Percentiles rank a stretch among this genome's conserved stretches.
phyloP scores from a whole-genome alignment of 2,888 invertebrate species.

The Archips xylosteana region DNA sequence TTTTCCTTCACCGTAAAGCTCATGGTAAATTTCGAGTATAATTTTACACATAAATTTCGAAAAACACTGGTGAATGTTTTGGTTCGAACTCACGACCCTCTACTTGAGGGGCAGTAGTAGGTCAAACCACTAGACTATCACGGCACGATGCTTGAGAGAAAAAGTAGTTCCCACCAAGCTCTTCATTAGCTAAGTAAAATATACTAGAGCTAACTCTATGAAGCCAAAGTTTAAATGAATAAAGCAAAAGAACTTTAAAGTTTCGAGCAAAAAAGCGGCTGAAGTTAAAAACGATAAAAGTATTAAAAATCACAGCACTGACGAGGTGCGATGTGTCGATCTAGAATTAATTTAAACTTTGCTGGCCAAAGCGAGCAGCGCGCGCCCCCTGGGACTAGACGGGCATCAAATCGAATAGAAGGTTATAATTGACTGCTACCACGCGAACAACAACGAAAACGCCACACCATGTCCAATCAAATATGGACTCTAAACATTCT shows the following conservation, averaged over 20 bases:
- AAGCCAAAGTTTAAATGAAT: slow-evolving; percentile 7
- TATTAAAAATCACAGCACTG: slow-evolving; percentile 72
- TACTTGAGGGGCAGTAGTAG: too few species aligned
- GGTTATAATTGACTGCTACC: slow-evolving; percentile 77
- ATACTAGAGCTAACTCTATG: neutral
- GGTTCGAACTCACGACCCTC: too few species aligned
- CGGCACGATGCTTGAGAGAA: neutral
- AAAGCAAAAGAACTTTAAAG: slow-evolving; percentile 6
- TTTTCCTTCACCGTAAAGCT: too few species aligned
- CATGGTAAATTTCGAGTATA: too few species aligned
- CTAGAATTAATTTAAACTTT: slow-evolving; percentile 83
- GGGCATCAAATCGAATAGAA: slow-evolving; percentile 81
- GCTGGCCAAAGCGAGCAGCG: slow-evolving; percentile 75
- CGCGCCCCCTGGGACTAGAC: slow-evolving; percentile 72
- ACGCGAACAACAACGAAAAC: slow-evolving; percentile 69
- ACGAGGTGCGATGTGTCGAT: slow-evolving; percentile 78
- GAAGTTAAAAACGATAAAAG: slow-evolving; percentile 45
- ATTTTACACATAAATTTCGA: too few species aligned
- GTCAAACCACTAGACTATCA: too few species aligned
- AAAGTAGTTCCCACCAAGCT: neutral
- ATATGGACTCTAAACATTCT: slow-evolving; percentile 59
- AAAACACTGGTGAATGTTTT: too few species aligned
- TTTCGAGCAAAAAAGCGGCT: slow-evolving; percentile 2
- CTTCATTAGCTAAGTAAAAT: neutral
- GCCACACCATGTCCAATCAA: slow-evolving; percentile 60